Percentiles rank a stretch among this genome's conserved stretches.
Evolutionary conservation across 2,113 vertebrate species (phyloP).

Genomic region (Gavialis gangeticus): DNA sequence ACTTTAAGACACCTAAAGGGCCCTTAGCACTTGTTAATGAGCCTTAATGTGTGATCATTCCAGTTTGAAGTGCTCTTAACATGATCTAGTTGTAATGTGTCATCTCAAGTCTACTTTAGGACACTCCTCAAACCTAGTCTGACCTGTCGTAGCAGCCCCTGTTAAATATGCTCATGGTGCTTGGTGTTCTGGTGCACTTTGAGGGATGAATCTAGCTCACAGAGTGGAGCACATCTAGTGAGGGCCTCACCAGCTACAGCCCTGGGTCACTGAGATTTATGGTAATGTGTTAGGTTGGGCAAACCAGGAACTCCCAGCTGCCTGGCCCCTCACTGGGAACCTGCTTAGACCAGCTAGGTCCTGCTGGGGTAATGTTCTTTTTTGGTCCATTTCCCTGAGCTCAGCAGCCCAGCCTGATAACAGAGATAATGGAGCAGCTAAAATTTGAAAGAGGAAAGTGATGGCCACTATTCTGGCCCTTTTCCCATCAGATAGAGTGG

Average conservation of each 20-base stretch:
- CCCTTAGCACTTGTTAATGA: too few relatives aligned
- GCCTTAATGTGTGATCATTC: too few relatives aligned
- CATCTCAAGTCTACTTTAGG: neutral
- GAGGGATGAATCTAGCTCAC: neutral
- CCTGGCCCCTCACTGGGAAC: neutral
- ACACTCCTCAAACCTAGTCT: neutral
- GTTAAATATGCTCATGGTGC: neutral
- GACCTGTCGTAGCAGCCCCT: too few relatives aligned
- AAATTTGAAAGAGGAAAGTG: neutral
- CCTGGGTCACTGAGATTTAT: neutral
- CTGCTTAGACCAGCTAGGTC: neutral
- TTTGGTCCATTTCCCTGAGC: neutral
- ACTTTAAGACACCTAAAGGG: too few relatives aligned
- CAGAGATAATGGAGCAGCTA: neutral
- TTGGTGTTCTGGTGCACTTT: too few relatives aligned
- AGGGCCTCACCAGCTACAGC: rapidly evolving
- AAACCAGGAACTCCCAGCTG: neutral
- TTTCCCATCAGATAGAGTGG: conserved; percentile 42
- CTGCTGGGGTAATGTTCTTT: neutral
- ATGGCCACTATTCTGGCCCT: neutral
- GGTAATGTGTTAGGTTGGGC: neutral
- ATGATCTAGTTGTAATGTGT: too few relatives aligned
- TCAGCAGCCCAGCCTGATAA: conserved; percentile 54
- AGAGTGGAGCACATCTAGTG: neutral
- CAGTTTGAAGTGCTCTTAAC: too few relatives aligned